Percentiles rank a stretch among this genome's conserved stretches.
phyloP scores from a whole-genome alignment of 2,888 invertebrate genomes.

The Heteromyza rotundicornis region DNA sequence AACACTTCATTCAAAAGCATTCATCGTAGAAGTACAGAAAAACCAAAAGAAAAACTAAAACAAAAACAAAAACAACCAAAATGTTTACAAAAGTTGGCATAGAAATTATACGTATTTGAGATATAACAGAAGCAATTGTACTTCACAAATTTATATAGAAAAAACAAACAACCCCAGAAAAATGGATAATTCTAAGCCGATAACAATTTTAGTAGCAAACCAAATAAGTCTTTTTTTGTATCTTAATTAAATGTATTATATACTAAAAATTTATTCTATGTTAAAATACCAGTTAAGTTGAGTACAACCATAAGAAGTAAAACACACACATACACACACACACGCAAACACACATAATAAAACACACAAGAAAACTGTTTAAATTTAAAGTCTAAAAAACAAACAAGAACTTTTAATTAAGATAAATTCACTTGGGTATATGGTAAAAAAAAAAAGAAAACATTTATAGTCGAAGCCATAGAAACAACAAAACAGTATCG shows the following conservation, averaged over 20 bases:
- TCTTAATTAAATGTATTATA: background rate
- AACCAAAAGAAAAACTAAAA: slow-evolving; percentile 3
- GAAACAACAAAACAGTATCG: background rate
- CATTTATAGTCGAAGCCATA: background rate
- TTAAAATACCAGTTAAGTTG: too few relatives aligned
- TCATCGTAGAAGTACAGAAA: too few relatives aligned
- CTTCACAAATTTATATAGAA: slow-evolving; percentile 2
- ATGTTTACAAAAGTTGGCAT: background rate
- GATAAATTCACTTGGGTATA: background rate
- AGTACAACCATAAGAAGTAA: background rate
- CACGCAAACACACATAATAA: background rate
- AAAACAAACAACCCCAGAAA: background rate
- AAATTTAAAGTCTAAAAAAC: background rate
- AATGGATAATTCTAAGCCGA: background rate
- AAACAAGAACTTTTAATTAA: background rate
- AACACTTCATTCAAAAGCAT: too few relatives aligned
- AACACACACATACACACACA: too few relatives aligned
- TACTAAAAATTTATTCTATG: too few relatives aligned
- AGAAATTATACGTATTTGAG: background rate
- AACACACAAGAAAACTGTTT: background rate
- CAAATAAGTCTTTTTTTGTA: background rate
- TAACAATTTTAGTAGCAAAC: background rate
- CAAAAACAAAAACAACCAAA: slow-evolving; percentile 12
- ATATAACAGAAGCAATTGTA: background rate
- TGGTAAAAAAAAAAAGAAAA: background rate